These are phyloP conservation scores for Odontomyia ornata DNA, from an alignment of 2,888 invertebrate species.

Conservation along the genomic window DNA sequence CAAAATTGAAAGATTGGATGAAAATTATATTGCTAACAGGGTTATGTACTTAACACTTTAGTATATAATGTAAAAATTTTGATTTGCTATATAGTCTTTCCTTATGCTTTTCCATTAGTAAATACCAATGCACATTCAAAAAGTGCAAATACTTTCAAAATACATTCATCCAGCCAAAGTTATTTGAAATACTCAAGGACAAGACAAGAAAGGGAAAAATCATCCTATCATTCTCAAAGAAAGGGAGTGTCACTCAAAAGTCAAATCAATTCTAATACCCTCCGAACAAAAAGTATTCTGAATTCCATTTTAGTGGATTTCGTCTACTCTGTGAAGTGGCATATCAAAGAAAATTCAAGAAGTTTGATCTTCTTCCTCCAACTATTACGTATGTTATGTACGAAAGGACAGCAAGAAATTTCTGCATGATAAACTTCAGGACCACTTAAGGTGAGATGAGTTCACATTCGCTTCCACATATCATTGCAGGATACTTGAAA, in stretches of 20 bases:
- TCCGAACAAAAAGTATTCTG: constrained; percentile 8
- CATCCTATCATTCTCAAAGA: constrained; percentile 36
- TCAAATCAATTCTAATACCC: constrained; percentile 45
- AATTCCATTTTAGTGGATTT: constrained; percentile 12
- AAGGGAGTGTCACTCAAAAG: constrained; percentile 47
- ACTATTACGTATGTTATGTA: no score
- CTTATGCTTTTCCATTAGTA: no score
- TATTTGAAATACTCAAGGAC: not conserved
- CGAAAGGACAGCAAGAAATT: not conserved
- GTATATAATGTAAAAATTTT: no score
- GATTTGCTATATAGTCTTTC: no score
- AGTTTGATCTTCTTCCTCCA: not conserved
- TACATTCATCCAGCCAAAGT: not conserved
- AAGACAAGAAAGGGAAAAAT: constrained; percentile 26
- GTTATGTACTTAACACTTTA: no score
- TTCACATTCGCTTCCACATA: not conserved
- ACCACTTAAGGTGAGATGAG: constrained; percentile 23
- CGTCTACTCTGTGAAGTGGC: not conserved
- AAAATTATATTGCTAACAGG: no score
- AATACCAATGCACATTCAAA: no score
- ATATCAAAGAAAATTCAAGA: constrained; percentile 13
- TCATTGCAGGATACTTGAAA: not conserved
- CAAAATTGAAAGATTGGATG: no score
- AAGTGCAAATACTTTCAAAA: no score
- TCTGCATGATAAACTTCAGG: constrained; percentile 39